Evolutionary conservation across 2,888 invertebrate genomes (phyloP).

Genomic region (Pterostichus niger): DNA sequence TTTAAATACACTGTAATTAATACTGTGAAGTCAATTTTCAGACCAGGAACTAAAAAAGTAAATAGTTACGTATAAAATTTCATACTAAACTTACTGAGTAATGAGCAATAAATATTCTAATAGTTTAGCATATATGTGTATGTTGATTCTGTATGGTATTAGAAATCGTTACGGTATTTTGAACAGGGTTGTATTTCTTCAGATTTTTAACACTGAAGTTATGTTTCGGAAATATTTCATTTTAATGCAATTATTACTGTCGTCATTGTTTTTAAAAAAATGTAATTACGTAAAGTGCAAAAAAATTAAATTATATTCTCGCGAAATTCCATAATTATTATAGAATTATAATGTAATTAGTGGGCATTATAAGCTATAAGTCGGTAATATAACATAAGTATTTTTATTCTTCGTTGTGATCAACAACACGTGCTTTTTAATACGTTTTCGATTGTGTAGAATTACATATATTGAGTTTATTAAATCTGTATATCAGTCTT

Average conservation of each 20-base stretch:
- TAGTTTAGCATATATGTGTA: not conserved
- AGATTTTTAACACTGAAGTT: not conserved
- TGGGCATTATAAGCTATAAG: not conserved
- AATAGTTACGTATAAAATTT: not conserved
- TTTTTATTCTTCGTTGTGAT: not conserved
- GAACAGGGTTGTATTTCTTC: not conserved
- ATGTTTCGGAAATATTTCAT: not conserved
- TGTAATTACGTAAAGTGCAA: not conserved
- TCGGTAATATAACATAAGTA: not conserved
- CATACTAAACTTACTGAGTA: not conserved
- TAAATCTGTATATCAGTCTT: too few relatives aligned
- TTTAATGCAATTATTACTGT: too few relatives aligned
- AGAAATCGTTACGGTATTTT: constrained; percentile 37
- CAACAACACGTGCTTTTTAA: not conserved
- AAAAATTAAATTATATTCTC: constrained; percentile 1
- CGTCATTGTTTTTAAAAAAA: not conserved
- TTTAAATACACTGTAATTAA: too few relatives aligned
- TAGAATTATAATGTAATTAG: constrained; percentile 33
- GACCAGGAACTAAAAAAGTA: too few relatives aligned
- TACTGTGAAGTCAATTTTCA: too few relatives aligned
- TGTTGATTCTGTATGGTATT: not conserved
- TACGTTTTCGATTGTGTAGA: not conserved
- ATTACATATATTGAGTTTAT: too few relatives aligned
- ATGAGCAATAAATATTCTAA: constrained; percentile 34
- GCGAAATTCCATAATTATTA: constrained; percentile 15